A percentile compares a stretch with the other conserved stretches of the same genome.
phyloP scores from a whole-genome alignment of 2,797 vertebrate species.

The Triplophysa yarkandensis region DNA sequence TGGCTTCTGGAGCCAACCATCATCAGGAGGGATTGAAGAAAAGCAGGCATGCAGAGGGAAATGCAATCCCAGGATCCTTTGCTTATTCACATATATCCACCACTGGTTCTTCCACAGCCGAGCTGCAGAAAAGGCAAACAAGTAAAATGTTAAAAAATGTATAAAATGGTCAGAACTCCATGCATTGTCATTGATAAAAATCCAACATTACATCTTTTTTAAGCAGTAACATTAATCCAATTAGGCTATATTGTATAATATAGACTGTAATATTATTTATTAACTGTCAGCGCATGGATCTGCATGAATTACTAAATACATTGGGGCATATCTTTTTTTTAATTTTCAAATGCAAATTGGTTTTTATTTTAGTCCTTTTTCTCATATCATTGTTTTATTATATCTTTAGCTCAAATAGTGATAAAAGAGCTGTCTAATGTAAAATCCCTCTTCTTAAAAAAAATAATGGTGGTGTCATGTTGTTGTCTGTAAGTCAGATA shows the following conservation, averaged over 20 bases:
- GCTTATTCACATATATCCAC: constrained; percentile 41
- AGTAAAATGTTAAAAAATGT: not conserved
- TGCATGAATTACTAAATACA: not conserved
- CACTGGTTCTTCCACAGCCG: not conserved
- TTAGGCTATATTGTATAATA: too few relatives aligned
- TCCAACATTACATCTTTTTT: not conserved
- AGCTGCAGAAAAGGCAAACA: constrained; percentile 29
- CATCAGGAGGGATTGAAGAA: constrained; percentile 4
- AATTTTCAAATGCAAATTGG: not conserved
- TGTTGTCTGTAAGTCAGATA: not conserved
- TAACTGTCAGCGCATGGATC: too few relatives aligned
- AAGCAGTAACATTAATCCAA: not conserved
- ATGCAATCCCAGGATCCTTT: constrained; percentile 19
- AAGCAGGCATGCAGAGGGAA: constrained; percentile 4
- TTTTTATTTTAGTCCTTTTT: not conserved
- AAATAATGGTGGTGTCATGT: not conserved
- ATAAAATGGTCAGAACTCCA: too few relatives aligned
- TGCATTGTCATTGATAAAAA: too few relatives aligned
- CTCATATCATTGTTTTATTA: not conserved
- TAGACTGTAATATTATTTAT: too few relatives aligned
- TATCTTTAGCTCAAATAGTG: constrained; percentile 4
- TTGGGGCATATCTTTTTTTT: not conserved
- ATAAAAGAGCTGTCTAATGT: not conserved
- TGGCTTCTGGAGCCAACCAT: constrained; percentile 66
- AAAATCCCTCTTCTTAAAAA: not conserved